Evolutionary conservation across 2,797 vertebrate genomes (phyloP).

Genomic region (Sebastes hubbsi): DNA sequence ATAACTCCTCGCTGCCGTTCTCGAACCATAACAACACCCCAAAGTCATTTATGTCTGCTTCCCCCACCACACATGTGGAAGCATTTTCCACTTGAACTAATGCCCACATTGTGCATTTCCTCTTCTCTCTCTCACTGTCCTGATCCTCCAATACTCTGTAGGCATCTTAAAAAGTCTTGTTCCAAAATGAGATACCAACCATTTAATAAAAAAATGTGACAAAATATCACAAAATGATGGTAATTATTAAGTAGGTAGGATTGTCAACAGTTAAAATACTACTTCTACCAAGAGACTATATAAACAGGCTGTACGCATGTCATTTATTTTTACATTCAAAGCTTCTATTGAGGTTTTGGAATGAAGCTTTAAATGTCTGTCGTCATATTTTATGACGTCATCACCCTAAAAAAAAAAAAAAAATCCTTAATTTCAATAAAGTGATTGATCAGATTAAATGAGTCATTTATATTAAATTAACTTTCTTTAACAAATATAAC

Average conservation of each 20-base stretch:
- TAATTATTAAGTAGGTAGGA: neutral
- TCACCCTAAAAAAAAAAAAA: too few relatives aligned
- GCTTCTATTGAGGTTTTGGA: too few relatives aligned
- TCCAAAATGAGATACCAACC: neutral
- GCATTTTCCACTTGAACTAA: conserved; percentile 67
- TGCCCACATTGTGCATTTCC: conserved; percentile 52
- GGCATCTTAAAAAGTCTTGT: neutral
- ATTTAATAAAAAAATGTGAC: neutral
- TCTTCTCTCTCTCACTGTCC: conserved; percentile 1
- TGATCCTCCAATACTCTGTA: neutral
- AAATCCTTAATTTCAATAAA: too few relatives aligned
- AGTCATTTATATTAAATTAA: too few relatives aligned
- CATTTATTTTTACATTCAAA: too few relatives aligned
- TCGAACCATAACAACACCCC: conserved; percentile 44
- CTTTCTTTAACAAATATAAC: too few relatives aligned
- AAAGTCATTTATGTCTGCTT: conserved; percentile 56
- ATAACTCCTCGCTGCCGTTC: conserved; percentile 38
- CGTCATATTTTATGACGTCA: too few relatives aligned
- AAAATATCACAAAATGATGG: neutral
- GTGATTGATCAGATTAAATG: too few relatives aligned
- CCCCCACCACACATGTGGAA: conserved; percentile 66
- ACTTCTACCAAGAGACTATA: too few relatives aligned
- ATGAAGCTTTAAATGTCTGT: too few relatives aligned
- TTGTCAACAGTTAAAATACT: neutral
- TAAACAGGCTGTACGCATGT: too few relatives aligned